Conservation (phyloP, 2,888 invertebrate genomes). For the Mesochorus sp. region DNA sequence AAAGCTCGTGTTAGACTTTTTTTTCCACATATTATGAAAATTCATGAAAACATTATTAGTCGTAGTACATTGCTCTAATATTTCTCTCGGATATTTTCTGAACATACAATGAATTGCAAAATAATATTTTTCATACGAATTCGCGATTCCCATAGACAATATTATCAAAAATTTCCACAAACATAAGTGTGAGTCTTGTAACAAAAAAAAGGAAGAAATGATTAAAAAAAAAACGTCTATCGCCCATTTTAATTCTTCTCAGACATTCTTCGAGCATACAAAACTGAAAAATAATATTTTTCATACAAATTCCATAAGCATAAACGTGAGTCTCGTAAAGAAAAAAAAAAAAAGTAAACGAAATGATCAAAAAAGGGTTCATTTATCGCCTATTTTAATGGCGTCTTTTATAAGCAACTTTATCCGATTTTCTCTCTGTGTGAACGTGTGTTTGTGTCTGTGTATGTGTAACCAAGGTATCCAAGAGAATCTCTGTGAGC, state of each 20-base stretch:
- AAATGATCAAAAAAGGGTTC: conserved; percentile 1
- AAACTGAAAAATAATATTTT: not conserved
- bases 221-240: not conserved
- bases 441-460: not conserved
- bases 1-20: not conserved
- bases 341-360: not conserved
- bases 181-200: too few species aligned
- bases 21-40: conserved; percentile 13
- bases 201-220: too few species aligned
- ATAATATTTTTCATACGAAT: too few species aligned
- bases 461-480: not conserved
- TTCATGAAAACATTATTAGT: conserved; percentile 23
- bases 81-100: too few species aligned
- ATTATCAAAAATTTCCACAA: too few species aligned
- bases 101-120: too few species aligned
- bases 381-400: conserved; percentile 13
- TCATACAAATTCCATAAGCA: not conserved
- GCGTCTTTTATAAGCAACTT: conserved; percentile 1
- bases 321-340: not conserved
- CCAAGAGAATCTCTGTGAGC: conserved; percentile 6
- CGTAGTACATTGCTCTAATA: conserved; percentile 28
- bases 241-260: not conserved
- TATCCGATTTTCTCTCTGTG: not conserved
- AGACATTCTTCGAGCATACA: not conserved
- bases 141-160: too few species aligned